Conservation (phyloP, 2,797 vertebrate genomes). For the Rhinoraja longicauda region DNA sequence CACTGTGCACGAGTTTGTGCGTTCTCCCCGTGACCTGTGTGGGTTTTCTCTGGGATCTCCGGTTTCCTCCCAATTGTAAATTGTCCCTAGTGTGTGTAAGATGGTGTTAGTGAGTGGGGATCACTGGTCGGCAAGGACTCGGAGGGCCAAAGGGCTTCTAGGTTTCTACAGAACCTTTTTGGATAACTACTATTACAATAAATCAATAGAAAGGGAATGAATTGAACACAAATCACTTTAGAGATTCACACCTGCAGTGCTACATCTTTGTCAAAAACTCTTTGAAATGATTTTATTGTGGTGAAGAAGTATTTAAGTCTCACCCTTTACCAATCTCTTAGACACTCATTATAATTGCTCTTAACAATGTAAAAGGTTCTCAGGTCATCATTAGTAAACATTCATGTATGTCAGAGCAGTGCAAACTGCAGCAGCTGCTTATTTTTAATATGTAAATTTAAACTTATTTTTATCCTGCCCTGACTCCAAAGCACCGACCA, state of each 20-base stretch:
- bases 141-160: no score
- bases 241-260: neutral
- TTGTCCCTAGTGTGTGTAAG: no score
- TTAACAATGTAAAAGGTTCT: conserved; percentile 15
- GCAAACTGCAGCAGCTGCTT: neutral
- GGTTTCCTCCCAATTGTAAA: no score
- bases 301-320: conserved; percentile 27
- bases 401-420: neutral
- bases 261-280: conserved; percentile 21
- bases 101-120: no score
- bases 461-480: no score
- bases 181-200: neutral
- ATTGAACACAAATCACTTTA: neutral
- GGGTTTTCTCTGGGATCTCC: no score
- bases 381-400: conserved; percentile 20
- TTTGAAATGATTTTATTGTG: no score
- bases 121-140: no score
- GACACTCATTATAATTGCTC: conserved; percentile 33
- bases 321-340: conserved; percentile 33
- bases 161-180: neutral
- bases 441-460: neutral
- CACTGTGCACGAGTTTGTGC: no score
- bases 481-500: no score
- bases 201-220: conserved; percentile 18
- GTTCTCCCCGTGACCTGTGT: no score